Percentiles rank a stretch among this genome's conserved stretches.
Conservation (phyloP, 2,888 invertebrate species). For the Conus canariensis region DNA sequence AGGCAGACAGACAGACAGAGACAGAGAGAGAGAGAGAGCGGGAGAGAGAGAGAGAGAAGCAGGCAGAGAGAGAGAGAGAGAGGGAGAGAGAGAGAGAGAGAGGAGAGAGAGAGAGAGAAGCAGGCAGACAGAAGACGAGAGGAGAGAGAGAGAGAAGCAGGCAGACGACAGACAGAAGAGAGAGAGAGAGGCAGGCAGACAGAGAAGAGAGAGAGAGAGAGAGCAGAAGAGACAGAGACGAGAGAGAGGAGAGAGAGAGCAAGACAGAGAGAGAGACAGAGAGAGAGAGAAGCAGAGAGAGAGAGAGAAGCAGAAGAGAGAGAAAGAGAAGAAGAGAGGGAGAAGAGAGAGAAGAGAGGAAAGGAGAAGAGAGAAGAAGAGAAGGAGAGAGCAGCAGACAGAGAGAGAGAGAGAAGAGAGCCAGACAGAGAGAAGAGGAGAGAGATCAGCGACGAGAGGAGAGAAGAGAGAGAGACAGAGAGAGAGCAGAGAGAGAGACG, state of each 20-base stretch:
- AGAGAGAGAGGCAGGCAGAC: conserved; percentile 13
- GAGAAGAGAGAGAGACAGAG: too few relatives aligned
- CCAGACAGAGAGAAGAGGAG: too few relatives aligned
- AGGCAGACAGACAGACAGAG: not conserved
- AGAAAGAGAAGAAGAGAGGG: too few relatives aligned
- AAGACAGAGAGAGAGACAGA: not conserved
- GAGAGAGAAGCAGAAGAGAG: not conserved
- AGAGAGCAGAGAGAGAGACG: not conserved
- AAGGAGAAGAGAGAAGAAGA: too few relatives aligned
- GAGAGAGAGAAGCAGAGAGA: not conserved
- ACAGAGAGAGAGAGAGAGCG: not conserved
- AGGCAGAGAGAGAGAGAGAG: not conserved
- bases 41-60: not conserved
- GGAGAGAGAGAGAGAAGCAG: not conserved
- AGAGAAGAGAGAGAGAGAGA: conserved; percentile 17
- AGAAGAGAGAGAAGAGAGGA: not conserved
- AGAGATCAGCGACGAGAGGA: not conserved
- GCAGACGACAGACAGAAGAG: too few relatives aligned
- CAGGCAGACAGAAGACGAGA: not conserved
- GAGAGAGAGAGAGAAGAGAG: not conserved
- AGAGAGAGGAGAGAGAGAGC: not conserved
- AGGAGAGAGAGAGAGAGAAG: not conserved
- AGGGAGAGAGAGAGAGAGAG: not conserved
- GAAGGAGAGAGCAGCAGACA: not conserved
- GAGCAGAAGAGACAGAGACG: not conserved